Conservation (phyloP, 2,797 vertebrate species). For the Danionella dracula region DNA sequence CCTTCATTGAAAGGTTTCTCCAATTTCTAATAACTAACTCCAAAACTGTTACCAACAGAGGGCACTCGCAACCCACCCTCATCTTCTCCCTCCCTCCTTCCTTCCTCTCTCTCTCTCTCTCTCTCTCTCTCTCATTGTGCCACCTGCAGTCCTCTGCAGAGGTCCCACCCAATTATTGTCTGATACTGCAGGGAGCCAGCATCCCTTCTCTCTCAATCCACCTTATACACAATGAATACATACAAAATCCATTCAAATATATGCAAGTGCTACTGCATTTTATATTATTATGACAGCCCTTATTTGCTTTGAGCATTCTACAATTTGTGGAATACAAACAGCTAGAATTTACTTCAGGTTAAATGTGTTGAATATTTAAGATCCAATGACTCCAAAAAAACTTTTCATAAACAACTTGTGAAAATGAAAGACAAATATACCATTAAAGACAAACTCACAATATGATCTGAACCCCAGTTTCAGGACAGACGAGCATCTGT, state of each 20-base stretch:
- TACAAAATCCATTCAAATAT: no score
- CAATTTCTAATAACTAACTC: background rate
- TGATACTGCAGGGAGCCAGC: slow-evolving; percentile 46
- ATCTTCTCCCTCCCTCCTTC: background rate
- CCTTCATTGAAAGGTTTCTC: no score
- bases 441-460: no score
- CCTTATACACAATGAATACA: background rate
- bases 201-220: slow-evolving; percentile 45
- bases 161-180: slow-evolving; percentile 3
- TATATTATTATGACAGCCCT: no score
- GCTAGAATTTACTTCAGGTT: no score
- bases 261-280: no score
- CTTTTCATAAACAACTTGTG: no score
- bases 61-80: slow-evolving; percentile 38
- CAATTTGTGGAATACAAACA: no score
- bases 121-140: slow-evolving; percentile 32
- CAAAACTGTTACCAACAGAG: slow-evolving; percentile 37
- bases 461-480: background rate
- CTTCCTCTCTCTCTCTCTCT: background rate
- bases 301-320: no score
- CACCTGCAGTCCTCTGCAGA: slow-evolving; percentile 43
- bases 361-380: no score
- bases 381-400: no score
- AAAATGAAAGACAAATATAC: no score
- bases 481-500: background rate